Evolutionary conservation across 2,797 vertebrate species (phyloP).

Genomic region (Monodelphis domestica): DNA sequence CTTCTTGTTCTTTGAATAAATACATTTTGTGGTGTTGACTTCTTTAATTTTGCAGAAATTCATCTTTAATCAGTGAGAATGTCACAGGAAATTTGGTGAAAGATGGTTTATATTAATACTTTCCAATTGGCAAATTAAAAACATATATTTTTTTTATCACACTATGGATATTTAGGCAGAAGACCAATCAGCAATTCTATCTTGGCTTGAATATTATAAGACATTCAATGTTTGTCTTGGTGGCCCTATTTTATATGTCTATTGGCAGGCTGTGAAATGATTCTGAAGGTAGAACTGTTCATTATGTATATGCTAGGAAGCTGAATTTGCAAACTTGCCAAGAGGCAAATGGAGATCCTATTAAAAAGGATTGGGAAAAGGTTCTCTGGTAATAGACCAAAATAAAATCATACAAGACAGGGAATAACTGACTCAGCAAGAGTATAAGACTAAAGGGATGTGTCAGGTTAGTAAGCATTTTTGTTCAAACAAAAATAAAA

Average conservation of each 20-base stretch:
- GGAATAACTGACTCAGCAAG: too few species aligned
- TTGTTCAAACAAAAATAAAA: background rate
- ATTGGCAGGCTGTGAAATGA: background rate
- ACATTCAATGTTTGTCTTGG: background rate
- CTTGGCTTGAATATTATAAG: background rate
- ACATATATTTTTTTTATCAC: background rate
- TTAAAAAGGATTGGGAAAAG: background rate
- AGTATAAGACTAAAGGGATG: background rate
- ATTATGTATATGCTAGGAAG: background rate
- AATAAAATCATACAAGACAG: background rate
- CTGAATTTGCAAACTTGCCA: background rate
- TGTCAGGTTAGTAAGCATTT: background rate
- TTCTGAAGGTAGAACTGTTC: background rate
- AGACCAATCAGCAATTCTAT: background rate
- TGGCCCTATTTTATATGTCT: background rate
- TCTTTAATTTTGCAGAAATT: rapidly evolving
- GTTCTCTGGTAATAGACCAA: background rate
- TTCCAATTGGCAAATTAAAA: background rate
- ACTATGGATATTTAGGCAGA: background rate
- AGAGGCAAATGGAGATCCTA: background rate
- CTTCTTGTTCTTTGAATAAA: background rate
- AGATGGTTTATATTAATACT: background rate
- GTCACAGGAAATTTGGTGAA: background rate
- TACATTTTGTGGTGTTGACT: background rate
- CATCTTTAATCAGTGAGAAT: background rate